phyloP scores from a whole-genome alignment of 2,888 invertebrate genomes.

The Lasioglossum calceatum region DNA sequence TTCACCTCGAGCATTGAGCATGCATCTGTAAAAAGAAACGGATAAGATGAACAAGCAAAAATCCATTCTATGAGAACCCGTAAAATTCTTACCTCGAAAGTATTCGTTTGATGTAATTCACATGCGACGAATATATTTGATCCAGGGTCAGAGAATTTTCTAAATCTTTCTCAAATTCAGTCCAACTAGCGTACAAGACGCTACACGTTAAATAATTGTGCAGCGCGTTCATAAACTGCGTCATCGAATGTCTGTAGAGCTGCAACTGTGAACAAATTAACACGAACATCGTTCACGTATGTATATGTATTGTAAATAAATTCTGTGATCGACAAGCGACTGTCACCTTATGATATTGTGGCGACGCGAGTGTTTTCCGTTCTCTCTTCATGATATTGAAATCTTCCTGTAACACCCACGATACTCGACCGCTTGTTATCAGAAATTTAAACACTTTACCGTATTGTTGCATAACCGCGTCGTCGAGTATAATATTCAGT shows the following conservation, averaged over 20 bases:
- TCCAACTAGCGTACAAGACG: slow-evolving; percentile 91
- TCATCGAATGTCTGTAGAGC: slow-evolving; percentile 90
- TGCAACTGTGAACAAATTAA: slow-evolving; percentile 85
- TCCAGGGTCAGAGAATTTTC: slow-evolving; percentile 89
- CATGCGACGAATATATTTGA: slow-evolving; percentile 90
- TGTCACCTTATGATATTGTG: slow-evolving; percentile 88
- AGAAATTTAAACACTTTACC: slow-evolving; percentile 91
- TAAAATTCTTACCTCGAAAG: slow-evolving; percentile 86
- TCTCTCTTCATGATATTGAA: slow-evolving; percentile 88
- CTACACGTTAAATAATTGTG: slow-evolving; percentile 92
- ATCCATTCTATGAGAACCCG: too few relatives aligned
- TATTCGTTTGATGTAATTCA: slow-evolving; percentile 90
- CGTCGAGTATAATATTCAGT: slow-evolving; percentile 90
- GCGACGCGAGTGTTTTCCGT: slow-evolving; percentile 85
- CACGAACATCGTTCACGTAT: neutral
- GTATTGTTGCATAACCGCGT: slow-evolving; percentile 89
- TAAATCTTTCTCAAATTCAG: slow-evolving; percentile 89
- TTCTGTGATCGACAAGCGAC: neutral
- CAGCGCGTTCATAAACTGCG: slow-evolving; percentile 90
- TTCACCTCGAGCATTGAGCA: slow-evolving; percentile 89
- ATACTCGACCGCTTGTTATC: slow-evolving; percentile 90
- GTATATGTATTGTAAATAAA: neutral
- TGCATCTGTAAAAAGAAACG: slow-evolving; percentile 85
- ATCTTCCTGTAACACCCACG: slow-evolving; percentile 90
- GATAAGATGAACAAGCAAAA: neutral